Evolutionary conservation across 2,797 vertebrate species (phyloP), one percentile per base, ranked within the genome.

Genomic region (Lepilemur ruficaudatus): DNA sequence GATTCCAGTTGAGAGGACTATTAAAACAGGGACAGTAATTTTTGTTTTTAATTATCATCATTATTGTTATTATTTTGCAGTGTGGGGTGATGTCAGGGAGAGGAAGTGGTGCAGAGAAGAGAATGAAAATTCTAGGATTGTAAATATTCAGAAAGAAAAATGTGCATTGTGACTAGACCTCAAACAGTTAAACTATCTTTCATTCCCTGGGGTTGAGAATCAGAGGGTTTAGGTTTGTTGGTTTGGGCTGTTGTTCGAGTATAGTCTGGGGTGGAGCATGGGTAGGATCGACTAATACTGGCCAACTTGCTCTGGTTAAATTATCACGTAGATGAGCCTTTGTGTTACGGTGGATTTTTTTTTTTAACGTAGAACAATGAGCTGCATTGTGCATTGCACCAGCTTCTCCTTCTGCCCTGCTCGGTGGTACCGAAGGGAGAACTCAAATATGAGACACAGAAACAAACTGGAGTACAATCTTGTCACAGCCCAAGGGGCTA

Each of bases 281-380:
- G 15, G 32, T 41, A 38, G 30, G 75, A 55, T 35, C 59, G 52
- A 69, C 89, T 43, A 89, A 94, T 92, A 94, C 83, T 91, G 93
- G 97, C 97, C 93, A 97, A 94, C 94, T 52, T 98, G 50, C 89
- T 78, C 85, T 97, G 95, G 96, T 97, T 97, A 97, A 98, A 93
- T 98, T 97, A 98, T 96, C 84, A 41, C 89, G 83, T 91, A 94
- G 73, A 88, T 95, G 87, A 82, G 91, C 70, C 94, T 98, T 96
- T 87, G 95, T 84, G 50, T n/a, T 72, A 35, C 32, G 7, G 87
- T 95, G 50, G 22, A 18, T 81, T 87, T 52, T 48, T 76, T 72
- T 43, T 23, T 80, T 91, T 2, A 57, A 83, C 52, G 2, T 15
- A 63, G 93, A 98, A 97, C 92, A 98, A 90, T 97, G 89, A 96